Conservation (phyloP, 2,113 vertebrate species). For the Tautogolabrus adspersus region DNA sequence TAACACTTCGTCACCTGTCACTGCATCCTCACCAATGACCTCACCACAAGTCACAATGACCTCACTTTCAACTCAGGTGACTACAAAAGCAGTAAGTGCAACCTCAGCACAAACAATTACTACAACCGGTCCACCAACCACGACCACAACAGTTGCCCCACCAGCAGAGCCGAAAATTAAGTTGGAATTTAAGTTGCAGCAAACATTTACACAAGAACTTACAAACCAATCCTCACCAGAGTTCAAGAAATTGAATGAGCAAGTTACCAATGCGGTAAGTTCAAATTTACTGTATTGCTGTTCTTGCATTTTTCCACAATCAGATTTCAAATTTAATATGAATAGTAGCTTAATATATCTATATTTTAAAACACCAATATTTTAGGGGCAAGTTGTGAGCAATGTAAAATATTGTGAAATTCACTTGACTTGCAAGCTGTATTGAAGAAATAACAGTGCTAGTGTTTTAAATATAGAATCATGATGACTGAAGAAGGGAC, state of each 20-base stretch:
- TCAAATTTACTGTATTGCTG: background rate
- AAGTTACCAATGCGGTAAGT: background rate
- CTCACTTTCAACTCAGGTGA: background rate
- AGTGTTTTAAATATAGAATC: too few relatives aligned
- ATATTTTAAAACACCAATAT: too few relatives aligned
- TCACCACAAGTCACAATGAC: background rate
- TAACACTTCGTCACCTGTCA: background rate
- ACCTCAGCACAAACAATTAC: background rate
- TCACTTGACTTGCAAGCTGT: too few relatives aligned
- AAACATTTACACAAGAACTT: rapidly evolving
- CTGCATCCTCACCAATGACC: background rate
- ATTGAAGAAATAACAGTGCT: too few relatives aligned
- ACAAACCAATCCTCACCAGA: background rate
- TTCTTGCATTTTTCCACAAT: too few relatives aligned
- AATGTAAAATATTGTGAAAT: too few relatives aligned
- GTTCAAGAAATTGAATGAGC: background rate
- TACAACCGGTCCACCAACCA: background rate
- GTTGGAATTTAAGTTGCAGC: background rate
- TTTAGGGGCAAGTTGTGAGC: too few relatives aligned
- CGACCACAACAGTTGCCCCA: background rate
- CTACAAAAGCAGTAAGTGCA: background rate
- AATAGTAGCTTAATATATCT: too few relatives aligned
- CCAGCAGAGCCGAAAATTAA: background rate
- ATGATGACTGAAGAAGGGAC: too few relatives aligned
- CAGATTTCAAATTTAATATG: too few relatives aligned